Evolutionary conservation across 2,113 vertebrate genomes (phyloP), one percentile per base, ranked within the genome.

Genomic region (Artemisiospiza belli): DNA sequence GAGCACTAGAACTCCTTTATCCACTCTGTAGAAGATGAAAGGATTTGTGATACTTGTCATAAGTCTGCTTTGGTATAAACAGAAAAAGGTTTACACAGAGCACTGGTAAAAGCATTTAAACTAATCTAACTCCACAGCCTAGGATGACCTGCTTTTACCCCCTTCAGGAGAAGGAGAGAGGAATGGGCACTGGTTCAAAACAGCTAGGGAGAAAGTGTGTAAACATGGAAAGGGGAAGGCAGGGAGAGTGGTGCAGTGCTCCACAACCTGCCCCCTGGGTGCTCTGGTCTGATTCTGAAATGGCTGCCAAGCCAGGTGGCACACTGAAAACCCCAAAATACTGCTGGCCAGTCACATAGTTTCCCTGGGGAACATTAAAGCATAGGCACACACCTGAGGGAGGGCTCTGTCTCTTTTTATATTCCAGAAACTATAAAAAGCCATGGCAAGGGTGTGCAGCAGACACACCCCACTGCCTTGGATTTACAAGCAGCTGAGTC

Each of bases 211-310:
- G 11, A 15, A 69, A 15, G 11, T 24, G 33, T 28, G 37, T 0
- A 0, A 8, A 1, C 28, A 10, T 15, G 11, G 37, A 22, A 52
- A 17, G 16, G 37, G 31, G 10, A 52, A n/a, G 16, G 8, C 25
- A 43, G 37, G 27, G 11, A 44, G 21, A 27, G 27, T 15, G 46
- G 22, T 11, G 15, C 28, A 20, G 18, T 54, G 19, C 28, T 52
- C 27, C 39, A 46, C 22, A 27, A 7, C 15, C 55, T 62, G 39
- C 6, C 19, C 21, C n/a, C 37, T 39, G 39, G 10, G 28, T 5
- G 4, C 39, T 16, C 74, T 70, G 30, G 10, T n/a, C 15, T 35
- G 28, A 5, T 46, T 54, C 28, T 77, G 63, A 54, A 69, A 20
- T 2, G 18, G 27, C 37, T 87, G 28, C 6, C 18, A 39, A 69